Evolutionary conservation across 2,113 vertebrate genomes (phyloP), one percentile per base, ranked within the genome.

Genomic region (Trematocara stigmaticum): DNA sequence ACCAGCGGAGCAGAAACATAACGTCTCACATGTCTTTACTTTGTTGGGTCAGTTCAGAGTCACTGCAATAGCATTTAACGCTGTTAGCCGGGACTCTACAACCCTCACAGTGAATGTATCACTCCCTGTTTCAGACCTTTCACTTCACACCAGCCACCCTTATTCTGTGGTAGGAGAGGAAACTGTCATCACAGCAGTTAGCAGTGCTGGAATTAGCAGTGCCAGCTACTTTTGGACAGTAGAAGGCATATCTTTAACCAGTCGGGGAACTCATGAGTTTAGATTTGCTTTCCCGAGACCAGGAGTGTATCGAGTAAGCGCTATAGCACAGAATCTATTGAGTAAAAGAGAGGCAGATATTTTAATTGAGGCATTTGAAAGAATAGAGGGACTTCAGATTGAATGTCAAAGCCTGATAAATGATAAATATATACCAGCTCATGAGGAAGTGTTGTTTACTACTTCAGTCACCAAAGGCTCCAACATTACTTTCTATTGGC

Each of bases 401-500:
- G 55, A 87, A 55, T 92, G 93, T 83, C 79, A 85, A 47, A 84
- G 15, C 52, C 38, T 95, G 49, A 89, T 79, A 23, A 84, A 90
- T n/a, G 69, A 64, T 15, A 95, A 93, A 7, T 96, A 95, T 59
- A 40, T 94, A 79, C 92, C 95, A 6, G 88, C 95, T 12, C 84
- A 88, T n/a, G 92, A 96, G 81, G 85, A 84, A 4, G 42, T 95
- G 5, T 29, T 82, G 5, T 94, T 96, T 49, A 84, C 35, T 7
- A 95, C 95, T 20, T 92, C 87, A 69, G 56, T 96, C 26, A 76
- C 53, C 11, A 88, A 81, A 35, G 97, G 97, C 16, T 96, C 96
- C 34, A 96, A 95, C 84, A 85, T 97, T 6, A 94, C 93, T 4
- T 97, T 93, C 76, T 69, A 84, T 6, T 97, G 96, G 97, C 31